A percentile compares a stretch with the other conserved stretches of the same genome.
phyloP scores from a whole-genome alignment of 2,113 vertebrate species.

The Oxygymnocypris stewartii region DNA sequence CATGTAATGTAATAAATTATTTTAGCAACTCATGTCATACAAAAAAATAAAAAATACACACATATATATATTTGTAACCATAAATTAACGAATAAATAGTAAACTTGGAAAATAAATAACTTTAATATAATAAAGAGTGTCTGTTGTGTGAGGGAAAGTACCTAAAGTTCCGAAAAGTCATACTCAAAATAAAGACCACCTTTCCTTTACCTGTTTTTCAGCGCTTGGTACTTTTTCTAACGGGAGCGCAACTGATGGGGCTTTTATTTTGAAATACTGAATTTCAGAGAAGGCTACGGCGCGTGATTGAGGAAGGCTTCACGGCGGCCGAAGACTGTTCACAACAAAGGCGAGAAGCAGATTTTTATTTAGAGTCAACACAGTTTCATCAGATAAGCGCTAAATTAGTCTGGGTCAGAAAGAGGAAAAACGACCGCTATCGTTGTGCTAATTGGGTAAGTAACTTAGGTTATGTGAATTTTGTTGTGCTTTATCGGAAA shows the following conservation, averaged over 20 bases:
- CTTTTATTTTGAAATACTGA: slow-evolving; percentile 50
- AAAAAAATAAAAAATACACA: too few species aligned
- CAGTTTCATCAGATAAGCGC: background rate
- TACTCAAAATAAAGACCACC: background rate
- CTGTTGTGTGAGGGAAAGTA: background rate
- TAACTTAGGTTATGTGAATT: background rate
- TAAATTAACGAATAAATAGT: background rate
- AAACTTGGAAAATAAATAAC: background rate
- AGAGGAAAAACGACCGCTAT: background rate
- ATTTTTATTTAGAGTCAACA: too few species aligned
- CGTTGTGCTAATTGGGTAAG: slow-evolving; percentile 42
- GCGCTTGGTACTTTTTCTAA: background rate
- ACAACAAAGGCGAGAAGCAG: slow-evolving; percentile 53
- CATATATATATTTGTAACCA: background rate
- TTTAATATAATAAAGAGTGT: too few species aligned
- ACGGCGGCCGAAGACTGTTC: slow-evolving; percentile 31
- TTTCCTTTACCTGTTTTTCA: background rate
- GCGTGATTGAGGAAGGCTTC: slow-evolving; percentile 34
- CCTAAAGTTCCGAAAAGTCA: background rate
- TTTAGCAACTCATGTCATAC: background rate
- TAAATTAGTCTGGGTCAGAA: background rate
- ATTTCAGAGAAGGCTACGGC: background rate
- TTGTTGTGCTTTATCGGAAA: background rate
- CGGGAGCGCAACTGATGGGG: background rate
- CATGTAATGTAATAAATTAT: background rate